Evolutionary conservation across 1,140 invertebrate species (phyloP).

Genomic region (Sinella curviseta): DNA sequence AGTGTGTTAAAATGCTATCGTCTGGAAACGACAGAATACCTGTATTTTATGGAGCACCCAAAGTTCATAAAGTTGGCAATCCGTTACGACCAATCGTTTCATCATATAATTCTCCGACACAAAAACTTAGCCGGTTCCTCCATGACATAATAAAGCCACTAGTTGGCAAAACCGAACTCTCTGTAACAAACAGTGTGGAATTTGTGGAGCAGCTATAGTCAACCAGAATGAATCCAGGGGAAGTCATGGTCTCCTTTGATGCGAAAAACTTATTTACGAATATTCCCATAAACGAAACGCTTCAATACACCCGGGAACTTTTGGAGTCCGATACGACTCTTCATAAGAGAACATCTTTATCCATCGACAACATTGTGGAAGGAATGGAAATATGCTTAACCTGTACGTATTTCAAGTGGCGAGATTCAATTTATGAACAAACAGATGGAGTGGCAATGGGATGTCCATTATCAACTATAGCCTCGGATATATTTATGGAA

Average conservation of each 20-base stretch:
- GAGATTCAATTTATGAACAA: conserved; percentile 37
- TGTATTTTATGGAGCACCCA: conserved; percentile 47
- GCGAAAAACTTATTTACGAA: conserved; percentile 41
- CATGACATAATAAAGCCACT: conserved; percentile 33
- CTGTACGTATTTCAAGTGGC: conserved; percentile 36
- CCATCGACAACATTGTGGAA: conserved; percentile 30
- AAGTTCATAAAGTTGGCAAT: conserved; percentile 50
- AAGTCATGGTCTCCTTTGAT: conserved; percentile 41
- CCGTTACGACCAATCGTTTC: conserved; percentile 50
- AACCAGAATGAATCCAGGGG: conserved; percentile 5
- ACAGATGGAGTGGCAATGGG: conserved; percentile 43
- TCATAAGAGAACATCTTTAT: neutral
- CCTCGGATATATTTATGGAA: conserved; percentile 37
- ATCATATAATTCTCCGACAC: conserved; percentile 42
- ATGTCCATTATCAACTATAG: conserved; percentile 29
- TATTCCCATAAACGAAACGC: conserved; percentile 16
- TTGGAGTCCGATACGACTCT: neutral
- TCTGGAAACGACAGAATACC: neutral
- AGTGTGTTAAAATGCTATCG: neutral
- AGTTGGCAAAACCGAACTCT: neutral
- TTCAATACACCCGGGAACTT: neutral
- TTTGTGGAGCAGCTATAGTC: conserved; percentile 10
- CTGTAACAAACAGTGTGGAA: conserved; percentile 32
- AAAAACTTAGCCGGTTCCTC: conserved; percentile 30
- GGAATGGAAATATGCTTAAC: conserved; percentile 31